Conservation (phyloP, 2,888 invertebrate genomes). For the Phaonia tiefii region DNA sequence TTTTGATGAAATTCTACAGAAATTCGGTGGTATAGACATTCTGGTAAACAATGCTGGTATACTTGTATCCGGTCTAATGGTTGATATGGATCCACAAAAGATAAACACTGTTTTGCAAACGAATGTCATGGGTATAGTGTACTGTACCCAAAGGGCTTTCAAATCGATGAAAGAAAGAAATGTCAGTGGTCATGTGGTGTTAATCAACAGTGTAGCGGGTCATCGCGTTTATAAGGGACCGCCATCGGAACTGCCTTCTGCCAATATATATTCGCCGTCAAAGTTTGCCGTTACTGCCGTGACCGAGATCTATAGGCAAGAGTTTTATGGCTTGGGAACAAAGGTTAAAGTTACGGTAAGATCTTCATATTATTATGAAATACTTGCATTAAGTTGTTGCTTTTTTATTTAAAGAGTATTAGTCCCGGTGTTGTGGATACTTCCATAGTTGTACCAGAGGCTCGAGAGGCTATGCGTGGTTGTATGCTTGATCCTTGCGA, state of each 20-base stretch:
- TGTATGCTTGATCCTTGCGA: slow-evolving; percentile 69
- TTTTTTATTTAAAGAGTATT: slow-evolving; percentile 45
- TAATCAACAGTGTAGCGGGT: slow-evolving; percentile 77
- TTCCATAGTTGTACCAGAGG: slow-evolving; percentile 70
- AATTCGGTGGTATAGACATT: slow-evolving; percentile 81
- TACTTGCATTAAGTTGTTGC: neutral
- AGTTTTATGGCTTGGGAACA: slow-evolving; percentile 69
- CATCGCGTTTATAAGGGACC: slow-evolving; percentile 51
- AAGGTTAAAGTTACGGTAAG: slow-evolving; percentile 68
- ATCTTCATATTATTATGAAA: too few species aligned
- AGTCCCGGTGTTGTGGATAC: slow-evolving; percentile 73
- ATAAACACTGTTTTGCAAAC: slow-evolving; percentile 75
- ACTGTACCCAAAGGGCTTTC: slow-evolving; percentile 80
- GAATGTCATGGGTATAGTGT: slow-evolving; percentile 78
- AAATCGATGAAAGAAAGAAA: slow-evolving; percentile 79
- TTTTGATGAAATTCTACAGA: slow-evolving; percentile 80
- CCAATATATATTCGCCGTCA: slow-evolving; percentile 70
- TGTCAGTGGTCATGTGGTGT: slow-evolving; percentile 79
- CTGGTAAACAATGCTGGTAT: slow-evolving; percentile 82
- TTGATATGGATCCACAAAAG: slow-evolving; percentile 53
- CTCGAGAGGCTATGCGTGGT: slow-evolving; percentile 39
- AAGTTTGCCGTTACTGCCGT: slow-evolving; percentile 74
- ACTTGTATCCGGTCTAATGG: slow-evolving; percentile 5
- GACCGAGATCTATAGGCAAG: slow-evolving; percentile 73
- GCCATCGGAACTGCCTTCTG: slow-evolving; percentile 16